phyloP scores from a whole-genome alignment of 2,797 vertebrate species.

The Spinus pinus region DNA sequence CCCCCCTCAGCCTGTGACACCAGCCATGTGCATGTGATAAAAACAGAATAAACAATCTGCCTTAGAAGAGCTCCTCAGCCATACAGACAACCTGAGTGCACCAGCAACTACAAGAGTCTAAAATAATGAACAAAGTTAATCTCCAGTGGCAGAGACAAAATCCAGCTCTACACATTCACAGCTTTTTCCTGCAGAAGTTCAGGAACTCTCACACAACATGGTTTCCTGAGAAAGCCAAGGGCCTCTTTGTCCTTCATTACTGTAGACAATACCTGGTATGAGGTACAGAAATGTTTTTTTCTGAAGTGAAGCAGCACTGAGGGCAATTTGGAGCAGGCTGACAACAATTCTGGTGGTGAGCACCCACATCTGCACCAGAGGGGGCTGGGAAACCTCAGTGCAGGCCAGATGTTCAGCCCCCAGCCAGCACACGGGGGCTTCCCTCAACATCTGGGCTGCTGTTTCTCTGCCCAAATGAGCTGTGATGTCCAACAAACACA shows the following conservation, averaged over 20 bases:
- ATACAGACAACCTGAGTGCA: neutral
- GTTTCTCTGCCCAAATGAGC: neutral
- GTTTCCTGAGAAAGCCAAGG: neutral
- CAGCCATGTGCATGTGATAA: neutral
- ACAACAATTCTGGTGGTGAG: slow-evolving; percentile 52
- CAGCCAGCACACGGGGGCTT: neutral
- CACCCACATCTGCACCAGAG: slow-evolving; percentile 62
- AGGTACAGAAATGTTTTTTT: slow-evolving; percentile 24
- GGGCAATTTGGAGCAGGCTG: slow-evolving; percentile 64
- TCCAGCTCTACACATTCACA: neutral
- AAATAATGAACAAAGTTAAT: neutral
- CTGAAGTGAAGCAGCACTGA: slow-evolving; percentile 24
- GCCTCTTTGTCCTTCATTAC: neutral
- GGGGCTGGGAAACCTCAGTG: neutral
- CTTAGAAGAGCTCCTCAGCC: neutral
- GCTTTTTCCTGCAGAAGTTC: neutral
- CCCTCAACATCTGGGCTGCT: slow-evolving; percentile 71
- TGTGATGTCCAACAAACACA: rapidly evolving
- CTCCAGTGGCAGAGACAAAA: neutral
- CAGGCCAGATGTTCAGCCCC: slow-evolving; percentile 66
- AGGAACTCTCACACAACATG: neutral
- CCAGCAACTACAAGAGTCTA: neutral
- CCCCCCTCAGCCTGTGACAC: neutral
- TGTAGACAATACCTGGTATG: neutral
- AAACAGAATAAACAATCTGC: neutral